These are phyloP conservation scores for Rhagologus leucostigma DNA, from an alignment of 2,113 vertebrate species.

Conservation along the genomic window DNA sequence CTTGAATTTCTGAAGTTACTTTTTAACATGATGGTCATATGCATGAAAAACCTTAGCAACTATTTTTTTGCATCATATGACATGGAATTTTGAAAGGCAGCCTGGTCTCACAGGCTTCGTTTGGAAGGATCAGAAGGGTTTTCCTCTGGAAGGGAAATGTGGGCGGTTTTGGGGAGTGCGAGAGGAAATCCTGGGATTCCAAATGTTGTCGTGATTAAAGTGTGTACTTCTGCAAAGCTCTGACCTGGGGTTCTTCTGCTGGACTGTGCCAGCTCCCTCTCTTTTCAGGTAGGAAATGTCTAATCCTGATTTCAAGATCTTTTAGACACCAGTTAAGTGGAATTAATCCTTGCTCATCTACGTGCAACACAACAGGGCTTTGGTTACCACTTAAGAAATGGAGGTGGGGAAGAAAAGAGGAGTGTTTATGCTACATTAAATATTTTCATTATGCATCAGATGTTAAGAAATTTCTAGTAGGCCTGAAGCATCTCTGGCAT, in stretches of 20 bases:
- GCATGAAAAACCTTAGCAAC: not conserved
- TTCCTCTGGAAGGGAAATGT: not conserved
- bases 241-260: not conserved
- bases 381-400: not conserved
- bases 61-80: not conserved
- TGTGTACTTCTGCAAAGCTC: not conserved
- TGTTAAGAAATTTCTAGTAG: not conserved
- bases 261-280: not conserved
- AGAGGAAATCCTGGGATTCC: not conserved
- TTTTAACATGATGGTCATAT: not conserved
- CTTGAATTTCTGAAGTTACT: constrained; percentile 9
- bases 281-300: not conserved
- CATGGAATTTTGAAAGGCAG: not conserved
- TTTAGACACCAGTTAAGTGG: not conserved
- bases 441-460: not conserved
- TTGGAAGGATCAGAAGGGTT: not conserved
- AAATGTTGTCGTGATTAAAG: not conserved
- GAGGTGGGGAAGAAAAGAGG: not conserved
- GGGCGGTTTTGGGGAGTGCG: not conserved
- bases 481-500: not conserved
- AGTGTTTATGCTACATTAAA: not conserved
- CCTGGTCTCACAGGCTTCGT: not conserved
- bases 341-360: not conserved
- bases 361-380: not conserved
- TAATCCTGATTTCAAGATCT: not conserved